Evolutionary conservation across 2,113 vertebrate genomes (phyloP).

Genomic region (Etheostoma cragini): DNA sequence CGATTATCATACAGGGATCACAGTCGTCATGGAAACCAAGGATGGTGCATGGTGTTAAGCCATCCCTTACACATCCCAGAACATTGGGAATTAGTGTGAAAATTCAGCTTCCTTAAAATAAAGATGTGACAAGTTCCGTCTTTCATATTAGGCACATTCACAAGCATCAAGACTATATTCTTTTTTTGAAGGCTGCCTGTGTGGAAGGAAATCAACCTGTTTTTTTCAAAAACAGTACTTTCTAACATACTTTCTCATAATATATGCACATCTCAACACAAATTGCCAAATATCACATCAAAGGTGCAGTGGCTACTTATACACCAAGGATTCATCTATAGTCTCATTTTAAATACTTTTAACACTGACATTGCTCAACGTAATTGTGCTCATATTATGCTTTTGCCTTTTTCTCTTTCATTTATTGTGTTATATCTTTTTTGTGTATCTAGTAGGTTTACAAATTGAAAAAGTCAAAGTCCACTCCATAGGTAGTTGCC

Average conservation of each 20-base stretch:
- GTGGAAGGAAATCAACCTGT: neutral
- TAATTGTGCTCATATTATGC: too few species aligned
- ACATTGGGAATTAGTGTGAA: constrained; percentile 81
- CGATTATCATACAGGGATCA: constrained; percentile 82
- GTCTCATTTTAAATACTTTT: neutral
- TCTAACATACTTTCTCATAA: neutral
- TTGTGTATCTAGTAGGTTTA: too few species aligned
- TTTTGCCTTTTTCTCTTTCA: too few species aligned
- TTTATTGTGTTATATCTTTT: too few species aligned
- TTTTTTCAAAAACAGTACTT: neutral
- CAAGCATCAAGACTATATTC: neutral
- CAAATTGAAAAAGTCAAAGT: too few species aligned
- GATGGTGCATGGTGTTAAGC: constrained; percentile 74
- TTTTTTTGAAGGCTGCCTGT: neutral
- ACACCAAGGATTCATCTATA: neutral
- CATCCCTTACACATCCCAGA: constrained; percentile 76
- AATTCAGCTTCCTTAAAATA: constrained; percentile 73
- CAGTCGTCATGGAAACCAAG: constrained; percentile 85
- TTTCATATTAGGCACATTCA: constrained; percentile 1
- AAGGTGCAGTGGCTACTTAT: neutral
- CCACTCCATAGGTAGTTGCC: too few species aligned
- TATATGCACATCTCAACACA: neutral
- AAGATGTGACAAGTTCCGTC: constrained; percentile 57
- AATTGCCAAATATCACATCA: neutral
- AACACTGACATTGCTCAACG: neutral